A percentile compares a stretch with the other conserved stretches of the same genome.
These are phyloP conservation scores for Shargacucullia verbasci DNA, from an alignment of 2,888 invertebrate species.

Conservation along the genomic window DNA sequence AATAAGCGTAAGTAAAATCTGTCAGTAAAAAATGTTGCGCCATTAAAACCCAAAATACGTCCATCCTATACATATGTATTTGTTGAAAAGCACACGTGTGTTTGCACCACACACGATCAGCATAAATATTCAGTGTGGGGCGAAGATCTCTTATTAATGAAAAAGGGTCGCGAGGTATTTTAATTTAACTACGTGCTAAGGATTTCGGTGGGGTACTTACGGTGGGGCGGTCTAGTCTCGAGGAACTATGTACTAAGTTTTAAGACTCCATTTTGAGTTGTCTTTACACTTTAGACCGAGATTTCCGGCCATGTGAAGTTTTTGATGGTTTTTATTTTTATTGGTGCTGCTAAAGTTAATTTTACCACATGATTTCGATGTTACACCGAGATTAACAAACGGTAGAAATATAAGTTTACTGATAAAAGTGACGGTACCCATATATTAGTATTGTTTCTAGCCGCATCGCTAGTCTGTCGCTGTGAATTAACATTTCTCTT, in stretches of 20 bases:
- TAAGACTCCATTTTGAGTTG: neutral
- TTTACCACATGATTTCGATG: too few species aligned
- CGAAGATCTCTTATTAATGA: conserved; percentile 89
- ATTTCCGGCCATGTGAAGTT: conserved; percentile 7
- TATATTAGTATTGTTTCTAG: too few species aligned
- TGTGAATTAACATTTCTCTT: too few species aligned
- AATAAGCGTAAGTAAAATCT: too few species aligned
- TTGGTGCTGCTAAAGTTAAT: too few species aligned
- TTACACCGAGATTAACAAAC: too few species aligned
- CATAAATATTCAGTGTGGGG: conserved; percentile 88
- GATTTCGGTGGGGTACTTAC: conserved; percentile 76
- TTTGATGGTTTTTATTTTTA: too few species aligned
- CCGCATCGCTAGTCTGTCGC: too few species aligned
- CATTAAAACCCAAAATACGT: neutral
- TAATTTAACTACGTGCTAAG: conserved; percentile 89
- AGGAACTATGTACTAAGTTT: conserved; percentile 38
- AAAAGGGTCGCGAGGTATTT: conserved; percentile 89
- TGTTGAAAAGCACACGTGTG: conserved; percentile 30
- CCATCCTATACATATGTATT: neutral
- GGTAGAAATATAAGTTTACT: too few species aligned
- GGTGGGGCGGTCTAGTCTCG: conserved; percentile 40
- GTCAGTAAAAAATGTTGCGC: too few species aligned
- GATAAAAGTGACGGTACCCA: too few species aligned
- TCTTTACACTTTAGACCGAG: conserved; percentile 3
- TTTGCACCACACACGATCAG: conserved; percentile 63